Conservation (phyloP, 64 coral and sea anemone species). For the Porites australiensis region DNA sequence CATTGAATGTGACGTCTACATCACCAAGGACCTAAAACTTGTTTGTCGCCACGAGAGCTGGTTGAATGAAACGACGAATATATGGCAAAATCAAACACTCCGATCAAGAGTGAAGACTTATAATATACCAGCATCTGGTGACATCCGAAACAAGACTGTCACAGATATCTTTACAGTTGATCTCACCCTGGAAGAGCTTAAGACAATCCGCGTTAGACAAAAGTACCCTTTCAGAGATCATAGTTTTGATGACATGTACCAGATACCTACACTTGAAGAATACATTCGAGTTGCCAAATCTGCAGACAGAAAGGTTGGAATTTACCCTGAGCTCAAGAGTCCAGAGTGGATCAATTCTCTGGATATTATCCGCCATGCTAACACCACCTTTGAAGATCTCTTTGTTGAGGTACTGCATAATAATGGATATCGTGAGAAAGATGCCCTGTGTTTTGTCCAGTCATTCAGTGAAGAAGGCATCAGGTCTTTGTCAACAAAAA, state of each 20-base stretch:
- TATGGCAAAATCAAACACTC: constrained; percentile 15
- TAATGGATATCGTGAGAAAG: constrained; percentile 3
- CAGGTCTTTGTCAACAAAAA: constrained; percentile 14
- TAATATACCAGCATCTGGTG: neutral
- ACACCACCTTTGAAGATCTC: constrained; percentile 41
- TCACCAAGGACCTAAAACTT: constrained; percentile 29
- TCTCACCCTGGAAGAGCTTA: constrained; percentile 21
- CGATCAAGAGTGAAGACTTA: constrained; percentile 1
- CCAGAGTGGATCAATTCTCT: constrained; percentile 39
- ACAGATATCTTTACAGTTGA: constrained; percentile 26
- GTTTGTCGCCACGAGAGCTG: constrained; percentile 37
- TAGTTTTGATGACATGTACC: constrained; percentile 9
- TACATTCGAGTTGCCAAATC: constrained; percentile 34
- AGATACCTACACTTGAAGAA: constrained; percentile 35
- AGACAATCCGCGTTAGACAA: constrained; percentile 15
- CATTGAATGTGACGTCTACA: constrained; percentile 44
- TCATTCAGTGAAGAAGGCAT: constrained; percentile 32
- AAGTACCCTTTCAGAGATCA: constrained; percentile 41
- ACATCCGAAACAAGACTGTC: neutral
- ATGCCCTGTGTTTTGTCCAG: constrained; percentile 29
- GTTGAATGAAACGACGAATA: constrained; percentile 28
- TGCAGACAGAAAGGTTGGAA: neutral
- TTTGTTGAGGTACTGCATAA: neutral
- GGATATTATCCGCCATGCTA: neutral
- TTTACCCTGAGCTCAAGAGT: constrained; percentile 34